Percentiles rank a stretch among this genome's conserved stretches.
phyloP scores from a whole-genome alignment of 2,113 vertebrate genomes.

The Scophthalmus maximus region DNA sequence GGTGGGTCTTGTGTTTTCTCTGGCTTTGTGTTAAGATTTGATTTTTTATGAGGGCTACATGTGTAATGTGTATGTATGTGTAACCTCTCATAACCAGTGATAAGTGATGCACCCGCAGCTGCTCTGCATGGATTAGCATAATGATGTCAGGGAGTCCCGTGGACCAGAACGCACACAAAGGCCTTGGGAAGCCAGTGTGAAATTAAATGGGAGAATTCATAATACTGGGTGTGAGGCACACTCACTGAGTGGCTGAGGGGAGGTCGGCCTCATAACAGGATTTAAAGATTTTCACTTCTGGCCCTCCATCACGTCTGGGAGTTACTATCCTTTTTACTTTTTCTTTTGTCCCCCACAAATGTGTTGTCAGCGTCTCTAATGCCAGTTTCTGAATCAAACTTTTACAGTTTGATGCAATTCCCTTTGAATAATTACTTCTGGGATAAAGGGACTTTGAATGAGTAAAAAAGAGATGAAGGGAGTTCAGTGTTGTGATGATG shows the following conservation, averaged over 20 bases:
- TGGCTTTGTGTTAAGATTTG: slow-evolving; percentile 24
- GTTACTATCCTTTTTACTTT: slow-evolving; percentile 30
- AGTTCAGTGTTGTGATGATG: not conserved
- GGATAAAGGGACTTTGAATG: not conserved
- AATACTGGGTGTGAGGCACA: slow-evolving; percentile 58
- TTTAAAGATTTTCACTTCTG: slow-evolving; percentile 65
- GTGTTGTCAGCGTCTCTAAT: not conserved
- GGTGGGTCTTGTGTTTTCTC: slow-evolving; percentile 8
- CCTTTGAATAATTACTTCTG: not conserved
- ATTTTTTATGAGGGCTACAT: slow-evolving; percentile 26
- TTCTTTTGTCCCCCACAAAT: slow-evolving; percentile 1
- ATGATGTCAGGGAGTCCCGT: slow-evolving; percentile 71
- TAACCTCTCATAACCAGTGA: slow-evolving; percentile 52
- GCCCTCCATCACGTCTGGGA: slow-evolving; percentile 21
- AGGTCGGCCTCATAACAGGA: slow-evolving; percentile 64
- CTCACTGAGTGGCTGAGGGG: slow-evolving; percentile 34
- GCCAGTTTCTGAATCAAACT: slow-evolving; percentile 8
- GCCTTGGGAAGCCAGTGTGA: slow-evolving; percentile 76
- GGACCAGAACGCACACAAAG: slow-evolving; percentile 77
- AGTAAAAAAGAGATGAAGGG: not conserved
- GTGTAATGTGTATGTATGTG: slow-evolving; percentile 14
- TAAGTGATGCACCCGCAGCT: slow-evolving; percentile 70
- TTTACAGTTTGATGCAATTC: not conserved
- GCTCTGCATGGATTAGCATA: slow-evolving; percentile 80
- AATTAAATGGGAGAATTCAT: slow-evolving; percentile 78